A percentile compares a stretch with the other conserved stretches of the same genome.
Conservation (phyloP, 2,113 vertebrate species). For the Dicerorhinus sumatrensis region DNA sequence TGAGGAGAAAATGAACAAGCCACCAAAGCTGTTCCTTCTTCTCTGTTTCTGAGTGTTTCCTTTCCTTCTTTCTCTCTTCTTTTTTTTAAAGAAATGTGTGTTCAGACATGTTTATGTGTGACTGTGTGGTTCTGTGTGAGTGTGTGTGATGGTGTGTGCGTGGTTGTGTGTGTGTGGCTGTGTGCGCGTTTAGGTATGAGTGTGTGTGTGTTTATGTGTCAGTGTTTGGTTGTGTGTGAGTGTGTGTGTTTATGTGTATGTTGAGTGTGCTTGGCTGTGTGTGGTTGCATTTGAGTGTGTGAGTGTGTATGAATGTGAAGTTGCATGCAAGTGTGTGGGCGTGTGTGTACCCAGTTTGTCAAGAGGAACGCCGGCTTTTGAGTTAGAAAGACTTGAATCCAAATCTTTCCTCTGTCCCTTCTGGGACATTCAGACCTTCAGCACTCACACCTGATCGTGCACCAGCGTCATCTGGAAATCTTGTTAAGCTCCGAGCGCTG, state of each 20-base stretch:
- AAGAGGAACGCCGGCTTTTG: neutral
- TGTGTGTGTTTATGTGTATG: too few relatives aligned
- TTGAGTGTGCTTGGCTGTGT: too few relatives aligned
- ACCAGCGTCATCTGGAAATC: neutral
- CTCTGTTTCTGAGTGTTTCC: neutral
- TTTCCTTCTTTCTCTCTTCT: neutral
- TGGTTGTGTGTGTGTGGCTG: too few relatives aligned
- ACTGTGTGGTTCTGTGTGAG: neutral
- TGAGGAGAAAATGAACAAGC: neutral
- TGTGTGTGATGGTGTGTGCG: neutral
- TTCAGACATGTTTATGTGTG: neutral
- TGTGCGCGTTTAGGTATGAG: neutral
- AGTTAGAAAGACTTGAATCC: neutral
- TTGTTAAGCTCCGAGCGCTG: neutral
- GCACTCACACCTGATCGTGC: accelerated
- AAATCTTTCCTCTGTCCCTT: accelerated
- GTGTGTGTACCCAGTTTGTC: neutral
- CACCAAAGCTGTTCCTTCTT: neutral
- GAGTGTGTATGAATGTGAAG: neutral
- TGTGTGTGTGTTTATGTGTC: neutral
- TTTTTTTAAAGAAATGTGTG: neutral
- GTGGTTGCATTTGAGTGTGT: too few relatives aligned
- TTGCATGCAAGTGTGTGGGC: too few relatives aligned
- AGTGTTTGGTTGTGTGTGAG: neutral
- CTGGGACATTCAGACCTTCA: accelerated